phyloP scores from a whole-genome alignment of 1,140 invertebrate species.

The Drosophila athabasca region DNA sequence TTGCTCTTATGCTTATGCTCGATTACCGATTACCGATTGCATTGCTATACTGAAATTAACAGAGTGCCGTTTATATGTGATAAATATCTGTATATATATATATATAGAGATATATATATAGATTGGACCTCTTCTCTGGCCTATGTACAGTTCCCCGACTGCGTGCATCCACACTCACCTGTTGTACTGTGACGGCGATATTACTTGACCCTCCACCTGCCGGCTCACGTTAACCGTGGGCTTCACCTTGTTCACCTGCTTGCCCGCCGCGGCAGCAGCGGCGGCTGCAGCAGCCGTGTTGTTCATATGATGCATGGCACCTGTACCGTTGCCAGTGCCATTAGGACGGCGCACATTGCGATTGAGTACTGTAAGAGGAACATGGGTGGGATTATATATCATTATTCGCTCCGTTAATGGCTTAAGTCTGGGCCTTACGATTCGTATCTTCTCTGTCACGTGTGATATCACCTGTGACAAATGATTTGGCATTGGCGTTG shows the following conservation, averaged over 20 bases:
- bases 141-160: slow-evolving; percentile 15
- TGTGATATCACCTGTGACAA: slow-evolving; percentile 86
- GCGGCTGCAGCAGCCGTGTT: slow-evolving; percentile 81
- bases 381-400: background rate
- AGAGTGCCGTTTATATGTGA: slow-evolving; percentile 46
- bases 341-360: slow-evolving; percentile 87
- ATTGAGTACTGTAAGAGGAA: slow-evolving; percentile 86
- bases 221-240: slow-evolving; percentile 88
- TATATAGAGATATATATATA: slow-evolving; percentile 18
- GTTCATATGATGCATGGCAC: slow-evolving; percentile 87
- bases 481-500: slow-evolving; percentile 12
- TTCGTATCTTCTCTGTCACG: slow-evolving; percentile 87
- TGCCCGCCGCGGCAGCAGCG: slow-evolving; percentile 85
- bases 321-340: slow-evolving; percentile 86
- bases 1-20: slow-evolving; percentile 46
- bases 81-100: slow-evolving; percentile 27
- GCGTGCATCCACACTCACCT: slow-evolving; percentile 69
- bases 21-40: slow-evolving; percentile 46
- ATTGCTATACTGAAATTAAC: slow-evolving; percentile 48
- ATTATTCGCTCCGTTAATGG: background rate
- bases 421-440: slow-evolving; percentile 84
- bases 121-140: no score
- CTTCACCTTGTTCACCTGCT: slow-evolving; percentile 94
- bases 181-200: slow-evolving; percentile 84
- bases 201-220: slow-evolving; percentile 86